These are phyloP conservation scores for Paramuricea clavata DNA, from an alignment of 92 coral and sea anemone genomes.

Conservation along the genomic window DNA sequence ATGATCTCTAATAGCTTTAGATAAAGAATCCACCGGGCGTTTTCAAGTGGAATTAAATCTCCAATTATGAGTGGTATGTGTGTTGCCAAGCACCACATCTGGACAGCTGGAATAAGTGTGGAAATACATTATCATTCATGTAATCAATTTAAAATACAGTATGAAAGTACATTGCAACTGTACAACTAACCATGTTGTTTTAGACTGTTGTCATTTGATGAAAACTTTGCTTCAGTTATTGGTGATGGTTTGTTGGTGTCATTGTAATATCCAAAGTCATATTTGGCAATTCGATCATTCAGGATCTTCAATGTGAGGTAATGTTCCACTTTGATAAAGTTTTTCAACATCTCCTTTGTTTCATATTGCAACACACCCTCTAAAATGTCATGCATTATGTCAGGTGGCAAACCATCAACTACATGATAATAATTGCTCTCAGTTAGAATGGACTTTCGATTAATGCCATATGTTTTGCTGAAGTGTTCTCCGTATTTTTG, in stretches of 20 bases:
- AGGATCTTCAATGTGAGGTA: not conserved
- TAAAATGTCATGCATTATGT: slow-evolving; percentile 29
- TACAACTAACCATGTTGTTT: slow-evolving; percentile 3
- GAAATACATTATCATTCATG: too few species aligned
- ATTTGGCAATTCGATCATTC: not conserved
- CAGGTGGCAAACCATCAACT: slow-evolving; percentile 14
- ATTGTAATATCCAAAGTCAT: slow-evolving; percentile 8
- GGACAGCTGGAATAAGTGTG: slow-evolving; percentile 63
- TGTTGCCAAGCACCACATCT: slow-evolving; percentile 78
- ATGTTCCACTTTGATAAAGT: not conserved
- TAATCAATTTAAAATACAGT: too few species aligned
- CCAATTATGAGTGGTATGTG: slow-evolving; percentile 68
- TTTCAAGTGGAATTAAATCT: slow-evolving; percentile 65
- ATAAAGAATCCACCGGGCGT: slow-evolving; percentile 64
- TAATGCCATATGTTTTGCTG: slow-evolving; percentile 30
- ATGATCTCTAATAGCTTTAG: slow-evolving; percentile 63
- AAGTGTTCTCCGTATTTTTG: not conserved
- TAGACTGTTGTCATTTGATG: not conserved
- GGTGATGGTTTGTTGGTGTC: slow-evolving; percentile 4
- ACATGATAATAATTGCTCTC: slow-evolving; percentile 22
- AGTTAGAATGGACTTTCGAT: slow-evolving; percentile 14
- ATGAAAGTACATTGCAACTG: too few species aligned
- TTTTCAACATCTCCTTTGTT: slow-evolving; percentile 16
- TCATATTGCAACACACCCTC: slow-evolving; percentile 31
- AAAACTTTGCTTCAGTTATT: not conserved